A percentile compares a stretch with the other conserved stretches of the same genome.
phyloP scores from a whole-genome alignment of 2,113 vertebrate species.

The Neolamprologus fasciatus region DNA sequence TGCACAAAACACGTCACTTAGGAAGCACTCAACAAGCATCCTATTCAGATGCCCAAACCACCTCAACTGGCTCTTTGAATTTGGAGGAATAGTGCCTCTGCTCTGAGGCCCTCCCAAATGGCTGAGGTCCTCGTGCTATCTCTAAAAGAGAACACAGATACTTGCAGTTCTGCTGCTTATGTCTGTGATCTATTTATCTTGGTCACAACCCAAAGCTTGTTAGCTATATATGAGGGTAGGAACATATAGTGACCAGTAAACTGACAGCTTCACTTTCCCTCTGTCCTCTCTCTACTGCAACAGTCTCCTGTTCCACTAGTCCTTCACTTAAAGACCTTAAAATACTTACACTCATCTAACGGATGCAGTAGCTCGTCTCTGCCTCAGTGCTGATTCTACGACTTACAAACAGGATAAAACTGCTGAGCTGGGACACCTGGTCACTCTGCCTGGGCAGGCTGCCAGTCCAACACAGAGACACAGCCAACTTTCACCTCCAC shows the following conservation, averaged over 20 bases:
- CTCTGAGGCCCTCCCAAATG: background rate
- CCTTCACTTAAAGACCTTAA: background rate
- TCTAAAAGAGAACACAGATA: background rate
- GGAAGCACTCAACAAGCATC: background rate
- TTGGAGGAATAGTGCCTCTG: background rate
- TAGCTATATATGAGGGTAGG: background rate
- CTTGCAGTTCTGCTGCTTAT: background rate
- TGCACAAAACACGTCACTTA: background rate
- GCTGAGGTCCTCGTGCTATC: rapidly evolving
- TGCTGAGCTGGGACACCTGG: background rate
- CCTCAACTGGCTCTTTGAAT: background rate
- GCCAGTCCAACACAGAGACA: background rate
- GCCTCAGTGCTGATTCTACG: background rate
- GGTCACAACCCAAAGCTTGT: background rate
- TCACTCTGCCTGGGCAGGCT: background rate
- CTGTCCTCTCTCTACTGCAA: background rate
- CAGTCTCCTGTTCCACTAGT: background rate
- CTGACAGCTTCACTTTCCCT: background rate
- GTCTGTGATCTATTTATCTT: background rate
- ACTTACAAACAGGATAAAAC: background rate
- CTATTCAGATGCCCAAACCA: background rate
- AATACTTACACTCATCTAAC: background rate
- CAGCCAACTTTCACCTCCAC: background rate
- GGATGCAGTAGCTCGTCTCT: background rate
- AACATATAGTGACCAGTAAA: background rate